A percentile compares a stretch with the other conserved stretches of the same genome.
Conservation (phyloP, 1,140 invertebrate species). For the Leucophenga varia region DNA sequence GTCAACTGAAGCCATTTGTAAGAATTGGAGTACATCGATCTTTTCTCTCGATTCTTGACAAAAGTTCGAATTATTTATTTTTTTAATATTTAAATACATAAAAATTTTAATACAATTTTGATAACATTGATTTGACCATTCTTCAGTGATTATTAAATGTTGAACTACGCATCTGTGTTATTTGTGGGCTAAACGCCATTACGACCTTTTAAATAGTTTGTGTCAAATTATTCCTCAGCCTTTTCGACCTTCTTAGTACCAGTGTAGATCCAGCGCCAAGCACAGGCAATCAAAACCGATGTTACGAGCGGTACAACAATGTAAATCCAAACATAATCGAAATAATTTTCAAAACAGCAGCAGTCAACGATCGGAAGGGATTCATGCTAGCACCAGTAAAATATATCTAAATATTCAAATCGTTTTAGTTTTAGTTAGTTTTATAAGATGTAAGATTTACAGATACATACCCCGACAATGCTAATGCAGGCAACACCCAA, state of each 20-base stretch:
- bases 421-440: no score
- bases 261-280: constrained; percentile 8
- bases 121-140: no score
- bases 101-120: no score
- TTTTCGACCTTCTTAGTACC: neutral
- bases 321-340: neutral
- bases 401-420: neutral
- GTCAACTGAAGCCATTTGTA: no score
- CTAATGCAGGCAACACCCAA: neutral
- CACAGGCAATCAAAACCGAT: neutral
- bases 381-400: constrained; percentile 14
- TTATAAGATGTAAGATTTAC: no score
- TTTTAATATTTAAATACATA: no score
- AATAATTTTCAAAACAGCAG: neutral
- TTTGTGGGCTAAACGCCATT: neutral
- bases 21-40: no score
- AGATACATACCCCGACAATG: constrained; percentile 7
- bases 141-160: no score
- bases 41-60: no score
- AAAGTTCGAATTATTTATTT: no score
- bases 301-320: constrained; percentile 1
- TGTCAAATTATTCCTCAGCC: neutral
- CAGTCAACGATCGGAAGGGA: constrained; percentile 14
- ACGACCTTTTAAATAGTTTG: no score
- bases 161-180: neutral